These are phyloP conservation scores for Crotalus viridis DNA, from an alignment of 2,113 vertebrate genomes.

Conservation along the genomic window DNA sequence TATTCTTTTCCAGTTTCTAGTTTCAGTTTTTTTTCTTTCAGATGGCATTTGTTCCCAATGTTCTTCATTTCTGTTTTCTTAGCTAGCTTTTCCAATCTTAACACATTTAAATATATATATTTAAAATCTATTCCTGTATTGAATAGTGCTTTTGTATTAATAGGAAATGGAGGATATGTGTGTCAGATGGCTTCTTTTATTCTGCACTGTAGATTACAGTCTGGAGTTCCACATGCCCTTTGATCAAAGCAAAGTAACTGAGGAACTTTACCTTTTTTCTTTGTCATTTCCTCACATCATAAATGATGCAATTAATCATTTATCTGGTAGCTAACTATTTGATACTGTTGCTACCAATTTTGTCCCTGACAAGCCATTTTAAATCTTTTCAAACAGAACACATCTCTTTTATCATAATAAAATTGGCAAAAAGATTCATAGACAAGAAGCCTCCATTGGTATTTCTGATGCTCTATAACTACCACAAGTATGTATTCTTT, in stretches of 20 bases:
- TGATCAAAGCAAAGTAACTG: neutral
- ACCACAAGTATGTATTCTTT: neutral
- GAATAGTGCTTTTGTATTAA: neutral
- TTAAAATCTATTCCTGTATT: neutral
- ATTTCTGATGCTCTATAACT: neutral
- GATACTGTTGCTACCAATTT: neutral
- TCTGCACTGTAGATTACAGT: neutral
- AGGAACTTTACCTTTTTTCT: neutral
- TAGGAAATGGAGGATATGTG: neutral
- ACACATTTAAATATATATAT: neutral
- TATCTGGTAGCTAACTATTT: neutral
- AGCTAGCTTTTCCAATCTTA: neutral
- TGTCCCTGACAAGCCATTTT: neutral
- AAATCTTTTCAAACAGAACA: neutral
- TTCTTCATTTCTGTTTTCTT: neutral
- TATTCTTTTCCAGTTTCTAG: neutral
- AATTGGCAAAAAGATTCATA: neutral
- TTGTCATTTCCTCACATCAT: neutral
- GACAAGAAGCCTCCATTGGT: neutral
- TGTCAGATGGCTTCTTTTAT: neutral
- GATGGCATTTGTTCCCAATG: neutral
- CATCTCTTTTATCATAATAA: neutral
- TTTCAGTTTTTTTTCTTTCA: neutral
- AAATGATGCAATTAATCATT: neutral
- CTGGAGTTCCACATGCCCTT: neutral